Evolutionary conservation across 2,113 vertebrate species (phyloP).

Genomic region (Antigone vipio): DNA sequence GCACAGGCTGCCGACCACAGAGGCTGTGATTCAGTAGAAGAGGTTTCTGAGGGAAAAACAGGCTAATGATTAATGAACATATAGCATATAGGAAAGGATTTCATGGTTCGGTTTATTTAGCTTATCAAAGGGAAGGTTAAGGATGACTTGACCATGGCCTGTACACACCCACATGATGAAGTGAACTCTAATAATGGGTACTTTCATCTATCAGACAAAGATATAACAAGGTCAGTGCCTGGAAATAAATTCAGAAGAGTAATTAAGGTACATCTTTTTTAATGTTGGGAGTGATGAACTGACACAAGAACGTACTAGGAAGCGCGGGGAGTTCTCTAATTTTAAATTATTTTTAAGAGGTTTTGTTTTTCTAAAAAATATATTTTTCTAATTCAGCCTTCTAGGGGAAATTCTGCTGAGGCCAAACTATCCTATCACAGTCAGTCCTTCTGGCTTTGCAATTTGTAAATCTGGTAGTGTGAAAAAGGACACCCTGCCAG

Average conservation of each 20-base stretch:
- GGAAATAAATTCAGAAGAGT: conserved; percentile 46
- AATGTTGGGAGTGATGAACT: conserved; percentile 26
- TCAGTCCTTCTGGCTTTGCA: neutral
- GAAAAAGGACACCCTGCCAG: neutral
- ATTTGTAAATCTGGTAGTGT: conserved; percentile 3
- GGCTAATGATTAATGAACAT: neutral
- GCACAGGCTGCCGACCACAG: neutral
- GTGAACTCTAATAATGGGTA: conserved; percentile 45
- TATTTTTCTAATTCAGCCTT: neutral
- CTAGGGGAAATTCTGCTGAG: neutral
- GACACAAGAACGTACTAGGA: neutral
- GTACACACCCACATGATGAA: conserved; percentile 25
- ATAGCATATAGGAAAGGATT: neutral
- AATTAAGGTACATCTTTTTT: conserved; percentile 39
- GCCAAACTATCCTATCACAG: neutral
- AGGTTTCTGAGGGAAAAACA: neutral
- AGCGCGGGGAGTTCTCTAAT: neutral
- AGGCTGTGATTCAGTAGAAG: neutral
- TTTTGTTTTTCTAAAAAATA: neutral
- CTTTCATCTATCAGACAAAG: conserved; percentile 49
- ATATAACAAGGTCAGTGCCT: conserved; percentile 47
- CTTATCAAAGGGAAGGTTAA: conserved; percentile 56
- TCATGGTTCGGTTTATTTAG: conserved; percentile 26
- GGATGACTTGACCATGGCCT: conserved; percentile 46
- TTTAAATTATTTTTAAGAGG: neutral